Evolutionary conservation across 2,113 vertebrate species (phyloP).

Genomic region (Pholis gunnellus): DNA sequence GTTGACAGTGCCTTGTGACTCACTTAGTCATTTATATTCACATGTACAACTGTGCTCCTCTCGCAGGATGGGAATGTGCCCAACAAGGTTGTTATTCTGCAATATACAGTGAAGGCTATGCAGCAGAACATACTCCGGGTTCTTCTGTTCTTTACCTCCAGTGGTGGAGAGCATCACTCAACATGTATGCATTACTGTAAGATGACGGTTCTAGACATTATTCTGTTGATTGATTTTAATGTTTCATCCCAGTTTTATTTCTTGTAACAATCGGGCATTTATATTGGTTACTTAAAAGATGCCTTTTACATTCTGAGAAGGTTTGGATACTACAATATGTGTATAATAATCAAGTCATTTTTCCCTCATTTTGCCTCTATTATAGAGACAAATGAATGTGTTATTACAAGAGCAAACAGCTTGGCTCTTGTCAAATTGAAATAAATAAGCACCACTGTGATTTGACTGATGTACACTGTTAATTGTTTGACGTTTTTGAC

Average conservation of each 20-base stretch:
- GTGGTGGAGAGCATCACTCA: neutral
- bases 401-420: constrained; percentile 23
- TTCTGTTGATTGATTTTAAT: constrained; percentile 21
- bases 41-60: constrained; percentile 24
- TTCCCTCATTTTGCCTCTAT: neutral
- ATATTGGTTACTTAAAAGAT: constrained; percentile 16
- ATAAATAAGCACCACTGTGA: constrained; percentile 58
- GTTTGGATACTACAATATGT: too few relatives aligned
- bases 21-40: constrained; percentile 52
- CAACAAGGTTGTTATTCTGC: constrained; percentile 34
- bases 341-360: neutral
- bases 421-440: constrained; percentile 38
- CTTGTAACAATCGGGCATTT: constrained; percentile 1
- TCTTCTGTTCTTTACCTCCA: constrained; percentile 33
- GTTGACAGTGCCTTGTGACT: constrained; percentile 73
- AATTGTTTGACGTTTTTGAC: constrained; percentile 29
- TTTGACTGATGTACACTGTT: constrained; percentile 47
- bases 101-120: constrained; percentile 66
- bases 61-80: constrained; percentile 16
- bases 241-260: constrained; percentile 9
- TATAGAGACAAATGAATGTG: constrained; percentile 63
- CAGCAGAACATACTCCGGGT: constrained; percentile 41
- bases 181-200: constrained; percentile 23
- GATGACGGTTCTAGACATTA: constrained; percentile 26
- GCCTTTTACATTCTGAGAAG: too few relatives aligned